Evolutionary conservation across 2,113 vertebrate genomes (phyloP).

Genomic region (Ardeotis arabs): DNA sequence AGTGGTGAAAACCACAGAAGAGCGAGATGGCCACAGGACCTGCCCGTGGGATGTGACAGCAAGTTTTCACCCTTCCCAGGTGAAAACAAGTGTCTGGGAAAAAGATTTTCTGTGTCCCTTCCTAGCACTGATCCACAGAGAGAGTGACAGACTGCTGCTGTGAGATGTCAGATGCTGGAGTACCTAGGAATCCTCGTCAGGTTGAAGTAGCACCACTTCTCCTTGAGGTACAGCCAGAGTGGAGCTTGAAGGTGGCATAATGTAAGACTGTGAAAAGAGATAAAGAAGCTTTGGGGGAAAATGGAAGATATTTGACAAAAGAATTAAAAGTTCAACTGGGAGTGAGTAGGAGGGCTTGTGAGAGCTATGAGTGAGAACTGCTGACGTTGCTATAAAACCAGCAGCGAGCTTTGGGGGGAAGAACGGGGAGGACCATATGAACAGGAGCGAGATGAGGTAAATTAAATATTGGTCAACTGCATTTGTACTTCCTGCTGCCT

Average conservation of each 20-base stretch:
- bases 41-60: rapidly evolving
- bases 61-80: not conserved
- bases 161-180: not conserved
- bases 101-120: not conserved
- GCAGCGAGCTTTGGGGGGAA: not conserved
- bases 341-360: not conserved
- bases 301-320: not conserved
- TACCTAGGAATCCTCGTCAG: not conserved
- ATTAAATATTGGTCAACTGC: not conserved
- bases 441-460: not conserved
- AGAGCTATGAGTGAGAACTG: not conserved
- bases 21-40: not conserved
- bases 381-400: not conserved
- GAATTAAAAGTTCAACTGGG: not conserved
- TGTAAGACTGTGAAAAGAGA: not conserved
- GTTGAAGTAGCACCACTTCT: not conserved
- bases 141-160: not conserved
- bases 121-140: not conserved
- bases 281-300: not conserved
- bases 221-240: not conserved
- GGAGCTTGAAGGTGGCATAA: not conserved
- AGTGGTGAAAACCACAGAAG: not conserved
- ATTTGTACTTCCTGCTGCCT: not conserved
- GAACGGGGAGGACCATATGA: not conserved
- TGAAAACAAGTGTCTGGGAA: not conserved